Conservation (phyloP, 2,888 invertebrate genomes). For the Dromius quadrimaculatus region DNA sequence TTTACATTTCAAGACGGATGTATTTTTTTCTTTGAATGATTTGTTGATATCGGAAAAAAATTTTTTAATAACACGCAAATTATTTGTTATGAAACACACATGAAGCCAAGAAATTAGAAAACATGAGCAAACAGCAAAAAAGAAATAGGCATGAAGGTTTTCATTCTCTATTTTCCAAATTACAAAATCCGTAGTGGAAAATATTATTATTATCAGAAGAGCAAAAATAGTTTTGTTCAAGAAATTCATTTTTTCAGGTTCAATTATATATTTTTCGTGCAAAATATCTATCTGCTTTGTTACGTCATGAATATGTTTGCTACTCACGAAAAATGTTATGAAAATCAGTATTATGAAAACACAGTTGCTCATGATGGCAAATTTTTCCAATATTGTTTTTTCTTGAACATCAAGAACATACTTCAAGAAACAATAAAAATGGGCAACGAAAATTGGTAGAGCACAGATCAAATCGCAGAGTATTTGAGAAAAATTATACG, state of each 20-base stretch:
- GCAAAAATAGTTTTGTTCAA: neutral
- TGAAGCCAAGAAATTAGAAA: slow-evolving; percentile 17
- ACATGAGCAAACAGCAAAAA: neutral
- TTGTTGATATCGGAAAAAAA: slow-evolving; percentile 10
- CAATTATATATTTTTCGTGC: slow-evolving; percentile 9
- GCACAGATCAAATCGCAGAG: neutral
- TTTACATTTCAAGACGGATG: slow-evolving; percentile 5
- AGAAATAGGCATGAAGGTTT: neutral
- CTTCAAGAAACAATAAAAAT: neutral
- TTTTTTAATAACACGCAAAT: slow-evolving; percentile 3
- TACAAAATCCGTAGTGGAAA: neutral
- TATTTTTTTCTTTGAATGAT: neutral
- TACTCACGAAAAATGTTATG: neutral
- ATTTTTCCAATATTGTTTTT: neutral
- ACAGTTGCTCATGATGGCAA: neutral
- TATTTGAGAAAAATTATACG: neutral
- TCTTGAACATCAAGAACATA: neutral
- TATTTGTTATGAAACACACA: neutral
- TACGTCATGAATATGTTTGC: neutral
- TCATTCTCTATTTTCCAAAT: neutral
- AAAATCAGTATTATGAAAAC: neutral
- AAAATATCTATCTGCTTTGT: neutral
- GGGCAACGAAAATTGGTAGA: neutral
- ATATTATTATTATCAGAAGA: neutral
- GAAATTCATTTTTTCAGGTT: neutral